Conservation (phyloP, 1,140 invertebrate genomes). For the Temnothorax curvispinosus region DNA sequence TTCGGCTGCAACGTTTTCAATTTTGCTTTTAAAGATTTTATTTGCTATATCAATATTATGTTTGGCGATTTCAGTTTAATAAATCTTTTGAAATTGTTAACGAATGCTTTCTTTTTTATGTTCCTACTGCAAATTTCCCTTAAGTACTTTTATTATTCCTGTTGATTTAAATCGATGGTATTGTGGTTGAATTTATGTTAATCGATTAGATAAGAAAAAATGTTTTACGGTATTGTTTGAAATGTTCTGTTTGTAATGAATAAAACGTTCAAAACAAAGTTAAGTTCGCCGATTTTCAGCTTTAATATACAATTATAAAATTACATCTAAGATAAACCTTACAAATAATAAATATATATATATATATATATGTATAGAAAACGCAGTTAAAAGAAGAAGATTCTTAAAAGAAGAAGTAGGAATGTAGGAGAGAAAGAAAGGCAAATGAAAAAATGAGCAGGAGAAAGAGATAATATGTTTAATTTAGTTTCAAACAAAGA, state of each 20-base stretch:
- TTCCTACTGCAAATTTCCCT: conserved; percentile 9
- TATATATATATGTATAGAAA: not conserved
- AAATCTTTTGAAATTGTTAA: conserved; percentile 21
- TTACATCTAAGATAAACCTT: not conserved
- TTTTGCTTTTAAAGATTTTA: not conserved
- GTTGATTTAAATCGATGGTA: not conserved
- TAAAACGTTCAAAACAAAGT: not conserved
- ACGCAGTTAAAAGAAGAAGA: not conserved
- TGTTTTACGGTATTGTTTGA: not conserved
- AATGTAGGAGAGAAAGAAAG: conserved; percentile 3
- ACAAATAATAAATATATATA: not conserved
- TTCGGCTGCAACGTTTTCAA: not conserved
- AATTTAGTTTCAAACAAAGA: not conserved
- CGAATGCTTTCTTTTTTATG: conserved; percentile 4
- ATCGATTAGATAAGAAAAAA: not conserved
- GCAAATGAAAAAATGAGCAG: not conserved
- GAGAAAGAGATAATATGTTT: conserved; percentile 6
- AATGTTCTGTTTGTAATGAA: not conserved
- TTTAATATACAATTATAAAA: not conserved
- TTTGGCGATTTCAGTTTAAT: conserved; percentile 37
- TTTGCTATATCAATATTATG: not conserved
- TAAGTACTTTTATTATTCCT: not conserved
- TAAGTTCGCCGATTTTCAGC: not conserved
- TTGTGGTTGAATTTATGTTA: not conserved
- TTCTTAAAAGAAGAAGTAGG: not conserved